Evolutionary conservation across 2,797 vertebrate species (phyloP).

Genomic region (Vireo griseus): DNA sequence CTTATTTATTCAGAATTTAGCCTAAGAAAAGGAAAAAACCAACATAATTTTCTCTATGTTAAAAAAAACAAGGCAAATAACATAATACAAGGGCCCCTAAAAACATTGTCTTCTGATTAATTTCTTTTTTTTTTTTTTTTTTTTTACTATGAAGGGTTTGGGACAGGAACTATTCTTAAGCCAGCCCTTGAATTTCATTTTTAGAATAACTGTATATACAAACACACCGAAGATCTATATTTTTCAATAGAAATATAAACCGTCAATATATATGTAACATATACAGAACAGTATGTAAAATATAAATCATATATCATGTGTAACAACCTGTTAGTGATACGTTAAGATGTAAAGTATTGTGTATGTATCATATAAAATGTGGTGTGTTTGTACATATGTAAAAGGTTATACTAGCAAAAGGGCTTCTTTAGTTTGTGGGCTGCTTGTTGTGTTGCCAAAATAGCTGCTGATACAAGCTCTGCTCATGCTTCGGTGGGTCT

Average conservation of each 20-base stretch:
- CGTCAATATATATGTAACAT: background rate
- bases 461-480: background rate
- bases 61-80: background rate
- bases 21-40: background rate
- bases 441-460: background rate
- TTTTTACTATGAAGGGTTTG: background rate
- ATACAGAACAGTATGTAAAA: background rate
- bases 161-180: background rate
- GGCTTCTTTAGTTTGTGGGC: background rate
- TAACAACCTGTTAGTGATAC: background rate
- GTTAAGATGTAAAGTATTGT: background rate
- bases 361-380: background rate
- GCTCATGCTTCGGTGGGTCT: background rate
- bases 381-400: accelerated
- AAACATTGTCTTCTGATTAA: background rate
- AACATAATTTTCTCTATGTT: background rate
- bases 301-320: too few relatives aligned
- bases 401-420: background rate
- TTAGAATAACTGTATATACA: background rate
- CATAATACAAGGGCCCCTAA: background rate
- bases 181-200: background rate
- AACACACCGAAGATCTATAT: accelerated
- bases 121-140: background rate
- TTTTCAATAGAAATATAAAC: background rate
- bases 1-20: background rate